Conservation (phyloP, 2,797 vertebrate species). For the Chromis chromis region DNA sequence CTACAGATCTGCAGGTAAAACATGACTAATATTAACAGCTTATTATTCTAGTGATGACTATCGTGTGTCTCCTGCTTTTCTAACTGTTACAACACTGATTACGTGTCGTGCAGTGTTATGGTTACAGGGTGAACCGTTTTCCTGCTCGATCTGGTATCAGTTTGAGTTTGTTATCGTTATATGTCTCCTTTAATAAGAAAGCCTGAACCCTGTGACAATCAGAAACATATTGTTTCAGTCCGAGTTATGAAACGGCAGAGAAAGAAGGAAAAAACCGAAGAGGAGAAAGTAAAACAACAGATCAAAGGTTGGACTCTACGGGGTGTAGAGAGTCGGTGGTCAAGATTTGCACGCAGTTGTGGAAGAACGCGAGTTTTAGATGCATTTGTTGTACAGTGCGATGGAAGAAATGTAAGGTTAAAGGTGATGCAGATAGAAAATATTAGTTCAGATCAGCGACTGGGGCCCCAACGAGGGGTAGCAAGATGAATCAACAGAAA, state of each 20-base stretch:
- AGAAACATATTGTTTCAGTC: constrained; percentile 34
- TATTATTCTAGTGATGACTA: constrained; percentile 6
- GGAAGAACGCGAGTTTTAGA: background rate
- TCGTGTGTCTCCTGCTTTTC: background rate
- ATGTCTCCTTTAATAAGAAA: constrained; percentile 11
- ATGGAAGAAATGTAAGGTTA: background rate
- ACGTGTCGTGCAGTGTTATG: constrained; percentile 14
- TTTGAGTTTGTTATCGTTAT: constrained; percentile 38
- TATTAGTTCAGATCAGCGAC: too few species aligned
- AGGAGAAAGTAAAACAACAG: background rate
- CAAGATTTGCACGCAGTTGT: background rate
- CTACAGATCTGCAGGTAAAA: fast-evolving
- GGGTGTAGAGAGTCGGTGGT: background rate
- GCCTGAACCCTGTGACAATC: background rate
- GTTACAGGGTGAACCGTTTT: constrained; percentile 7
- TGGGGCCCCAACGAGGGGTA: too few species aligned
- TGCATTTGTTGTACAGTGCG: background rate
- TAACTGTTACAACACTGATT: background rate
- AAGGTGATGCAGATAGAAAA: too few species aligned
- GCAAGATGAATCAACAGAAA: too few species aligned
- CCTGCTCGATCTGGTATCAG: constrained; percentile 20
- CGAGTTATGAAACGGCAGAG: constrained; percentile 14
- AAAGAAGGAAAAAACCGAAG: background rate
- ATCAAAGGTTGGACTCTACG: background rate
- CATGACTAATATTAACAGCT: background rate